Base-by-base conservation (phyloP, 2,888 invertebrate genomes). In the Acanthosoma haemorrhoidale region DNA sequence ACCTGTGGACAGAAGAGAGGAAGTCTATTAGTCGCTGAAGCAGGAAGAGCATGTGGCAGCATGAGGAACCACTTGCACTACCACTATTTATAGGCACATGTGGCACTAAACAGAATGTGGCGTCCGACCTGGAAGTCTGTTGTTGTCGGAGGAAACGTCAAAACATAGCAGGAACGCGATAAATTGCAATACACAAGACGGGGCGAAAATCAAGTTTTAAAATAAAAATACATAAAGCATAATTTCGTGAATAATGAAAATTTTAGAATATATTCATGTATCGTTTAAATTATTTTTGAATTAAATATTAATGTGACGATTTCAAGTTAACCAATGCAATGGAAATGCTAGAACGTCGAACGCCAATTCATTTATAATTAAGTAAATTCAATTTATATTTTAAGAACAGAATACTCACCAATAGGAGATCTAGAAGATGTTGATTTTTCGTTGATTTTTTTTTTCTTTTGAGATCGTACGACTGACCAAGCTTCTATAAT, bases 381-480 rank as follows among this genome's bases (percentile, higher is more conserved):
- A n/a, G n/a, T n/a, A n/a, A n/a, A n/a, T n/a, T n/a, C n/a, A n/a
- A n/a, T n/a, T n/a, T n/a, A n/a, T 15, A 4, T 9, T 8, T 18
- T 6, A 58, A 58, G 58, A 18, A 58, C 4, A 34, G 3, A 13
- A 68, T 59, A 59, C 58, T 68, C 13, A 68, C 68, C 68, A 59
- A 59, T 57, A 29, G 31, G 58, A 68, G 68, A 68, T 68, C 68
- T 58, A 38, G 39, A 59, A 59, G 68, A 68, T 59, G 68, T 59
- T 59, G 68, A 68, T 68, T 68, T 59, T 68, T 58, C 68, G n/a
- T 39, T 68, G 8, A 68, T 15, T 36, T 58, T 38, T 58, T 59
- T 64, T 64, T 38, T 64, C 38, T 32, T 16, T 39, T 68, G 68
- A 68, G 68, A 68, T 68, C 68, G 36, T 36, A 21, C 18, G 34